Base-by-base conservation (phyloP, 2,797 vertebrate species). In the Malacoctenus gilli region DNA sequence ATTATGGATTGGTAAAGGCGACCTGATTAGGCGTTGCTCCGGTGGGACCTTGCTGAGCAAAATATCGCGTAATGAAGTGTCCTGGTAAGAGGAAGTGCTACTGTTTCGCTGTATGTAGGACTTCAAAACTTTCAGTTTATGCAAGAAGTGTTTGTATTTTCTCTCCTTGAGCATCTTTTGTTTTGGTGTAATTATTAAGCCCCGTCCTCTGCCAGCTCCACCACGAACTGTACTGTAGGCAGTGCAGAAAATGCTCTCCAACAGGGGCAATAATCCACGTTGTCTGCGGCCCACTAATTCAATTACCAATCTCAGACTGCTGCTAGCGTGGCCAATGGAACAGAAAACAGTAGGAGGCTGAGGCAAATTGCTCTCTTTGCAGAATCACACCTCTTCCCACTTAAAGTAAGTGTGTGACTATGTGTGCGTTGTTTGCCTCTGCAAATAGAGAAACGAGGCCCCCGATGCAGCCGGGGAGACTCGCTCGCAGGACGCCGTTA, bases 251-350 rank as follows among this genome's bases (percentile, higher is more conserved):
- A 13, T 7, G 20, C 37, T 68, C 31, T 42, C 41, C 39, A 51
- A 20, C 30, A 18, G 46, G 56, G 38, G 21, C 44, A 56, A 38
- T 66, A 75, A 75, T 84, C 68, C 54, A 52, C 0, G 31, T 73
- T 72, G 62, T 80, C 69, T 72, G 20, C 64, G 61, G 54, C 57
- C 35, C 19, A 52, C 68, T 81, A 79, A 87, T 87, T 82, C 49
- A 75, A 79, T 87, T 80, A 86, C 59, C 53, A 34, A 50, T 49
- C 59, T 78, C 68, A 64, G 49, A 46, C 41, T 47, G 48, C 44
- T 52, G 68, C 59, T 39, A 51, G 53, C 62, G 52, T 52, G 25
- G 41, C 59, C 41, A 31, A 1, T 43, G 22, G 43, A 48, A 61
- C 10, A 20, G 30, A 58, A 58, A 70, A 35, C 31, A 22, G 69